phyloP scores from a whole-genome alignment of 1,140 invertebrate species.

The Brachionus plicatilis region DNA sequence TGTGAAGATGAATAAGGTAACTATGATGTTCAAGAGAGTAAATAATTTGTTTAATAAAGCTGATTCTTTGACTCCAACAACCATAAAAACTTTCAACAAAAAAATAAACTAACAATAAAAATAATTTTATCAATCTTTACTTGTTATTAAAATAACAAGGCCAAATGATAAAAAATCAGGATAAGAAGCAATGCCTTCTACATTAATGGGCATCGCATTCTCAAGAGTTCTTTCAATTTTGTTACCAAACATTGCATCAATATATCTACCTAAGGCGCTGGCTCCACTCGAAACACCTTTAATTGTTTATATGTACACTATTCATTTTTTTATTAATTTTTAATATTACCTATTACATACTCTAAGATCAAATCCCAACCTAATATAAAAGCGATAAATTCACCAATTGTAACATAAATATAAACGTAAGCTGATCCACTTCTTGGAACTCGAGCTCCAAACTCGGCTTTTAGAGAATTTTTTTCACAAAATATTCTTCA shows the following conservation, averaged over 20 bases:
- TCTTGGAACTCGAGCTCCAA: constrained; percentile 78
- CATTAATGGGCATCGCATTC: constrained; percentile 56
- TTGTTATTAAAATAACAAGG: constrained; percentile 41
- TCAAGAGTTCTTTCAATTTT: constrained; percentile 47
- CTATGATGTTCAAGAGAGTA: constrained; percentile 48
- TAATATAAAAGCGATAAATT: constrained; percentile 85
- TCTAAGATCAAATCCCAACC: constrained; percentile 85
- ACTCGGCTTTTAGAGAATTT: constrained; percentile 62
- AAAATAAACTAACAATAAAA: too few relatives aligned
- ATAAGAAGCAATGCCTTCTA: constrained; percentile 61
- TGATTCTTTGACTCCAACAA: constrained; percentile 71
- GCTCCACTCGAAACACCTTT: not conserved
- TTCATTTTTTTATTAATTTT: not conserved
- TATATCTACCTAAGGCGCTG: constrained; percentile 1
- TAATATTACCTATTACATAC: constrained; percentile 69
- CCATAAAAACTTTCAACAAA: constrained; percentile 54
- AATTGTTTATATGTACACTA: not conserved
- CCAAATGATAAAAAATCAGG: constrained; percentile 73
- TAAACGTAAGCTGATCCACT: constrained; percentile 73
- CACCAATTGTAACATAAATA: constrained; percentile 63
- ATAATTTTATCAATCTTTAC: not conserved
- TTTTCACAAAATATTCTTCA: not conserved
- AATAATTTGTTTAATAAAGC: constrained; percentile 49
- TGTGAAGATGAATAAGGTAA: constrained; percentile 52
- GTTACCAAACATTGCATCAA: constrained; percentile 47